Conservation (phyloP, 2,888 invertebrate genomes). For the Mythimna ferrago region DNA sequence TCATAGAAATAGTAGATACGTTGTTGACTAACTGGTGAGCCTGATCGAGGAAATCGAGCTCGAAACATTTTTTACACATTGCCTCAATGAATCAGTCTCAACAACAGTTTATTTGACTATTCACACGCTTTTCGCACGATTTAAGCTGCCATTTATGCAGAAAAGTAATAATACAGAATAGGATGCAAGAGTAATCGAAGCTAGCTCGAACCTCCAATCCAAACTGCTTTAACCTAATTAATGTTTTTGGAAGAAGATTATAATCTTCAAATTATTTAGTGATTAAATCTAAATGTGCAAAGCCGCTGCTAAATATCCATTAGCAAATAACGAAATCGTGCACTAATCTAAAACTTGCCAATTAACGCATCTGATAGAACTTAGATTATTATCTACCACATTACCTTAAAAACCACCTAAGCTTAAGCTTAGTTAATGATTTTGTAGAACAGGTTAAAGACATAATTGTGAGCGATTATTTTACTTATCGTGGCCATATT, state of each 20-base stretch:
- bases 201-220: background rate
- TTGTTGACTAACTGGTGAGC: too few species aligned
- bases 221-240: background rate
- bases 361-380: conserved; percentile 1
- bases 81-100: too few species aligned
- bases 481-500: conserved; percentile 45
- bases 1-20: too few species aligned
- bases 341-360: background rate
- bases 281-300: conserved; percentile 14
- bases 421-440: conserved; percentile 19
- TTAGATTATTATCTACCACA: background rate
- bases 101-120: too few species aligned
- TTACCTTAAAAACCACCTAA: conserved; percentile 1
- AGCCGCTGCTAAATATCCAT: background rate
- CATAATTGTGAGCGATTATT: conserved; percentile 48
- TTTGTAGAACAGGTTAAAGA: conserved; percentile 37
- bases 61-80: too few species aligned
- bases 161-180: too few species aligned
- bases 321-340: conserved; percentile 27
- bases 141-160: too few species aligned
- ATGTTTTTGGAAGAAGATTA: background rate
- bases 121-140: too few species aligned
- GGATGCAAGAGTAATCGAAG: background rate
- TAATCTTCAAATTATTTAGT: background rate
- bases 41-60: too few species aligned